Evolutionary conservation across 2,888 invertebrate genomes (phyloP).

Genomic region (Dasysyrphus albostriatus): DNA sequence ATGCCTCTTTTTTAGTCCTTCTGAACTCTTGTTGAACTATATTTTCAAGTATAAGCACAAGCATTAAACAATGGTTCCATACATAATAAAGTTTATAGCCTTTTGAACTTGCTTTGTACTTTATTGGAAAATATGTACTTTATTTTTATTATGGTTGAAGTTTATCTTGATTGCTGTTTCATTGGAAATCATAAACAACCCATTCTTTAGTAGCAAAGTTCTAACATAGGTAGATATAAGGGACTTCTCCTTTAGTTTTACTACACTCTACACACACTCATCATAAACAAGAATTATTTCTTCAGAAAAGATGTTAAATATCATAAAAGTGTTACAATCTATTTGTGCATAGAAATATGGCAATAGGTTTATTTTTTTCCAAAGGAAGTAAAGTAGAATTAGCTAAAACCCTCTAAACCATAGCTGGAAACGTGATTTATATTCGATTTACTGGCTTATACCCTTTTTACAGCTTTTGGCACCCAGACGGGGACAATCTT

Average conservation of each 20-base stretch:
- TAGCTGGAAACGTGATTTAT: conserved; percentile 8
- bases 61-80: conserved; percentile 14
- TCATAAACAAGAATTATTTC: conserved; percentile 10
- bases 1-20: neutral
- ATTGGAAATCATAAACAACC: conserved; percentile 31
- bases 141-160: conserved; percentile 1
- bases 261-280: neutral
- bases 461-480: neutral
- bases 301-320: conserved; percentile 3
- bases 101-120: neutral
- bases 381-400: neutral
- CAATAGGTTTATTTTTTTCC: neutral
- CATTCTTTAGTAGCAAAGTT: neutral
- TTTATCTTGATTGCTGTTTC: conserved; percentile 35
- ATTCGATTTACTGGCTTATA: neutral
- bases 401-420: neutral
- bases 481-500: neutral
- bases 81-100: conserved; percentile 11
- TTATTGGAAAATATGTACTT: neutral
- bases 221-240: neutral
- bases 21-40: neutral
- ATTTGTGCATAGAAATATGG: neutral
- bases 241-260: neutral
- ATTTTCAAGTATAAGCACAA: neutral
- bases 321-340: conserved; percentile 25